These are phyloP conservation scores for Phengaris alcon DNA, from an alignment of 2,888 invertebrate species.

Conservation along the genomic window DNA sequence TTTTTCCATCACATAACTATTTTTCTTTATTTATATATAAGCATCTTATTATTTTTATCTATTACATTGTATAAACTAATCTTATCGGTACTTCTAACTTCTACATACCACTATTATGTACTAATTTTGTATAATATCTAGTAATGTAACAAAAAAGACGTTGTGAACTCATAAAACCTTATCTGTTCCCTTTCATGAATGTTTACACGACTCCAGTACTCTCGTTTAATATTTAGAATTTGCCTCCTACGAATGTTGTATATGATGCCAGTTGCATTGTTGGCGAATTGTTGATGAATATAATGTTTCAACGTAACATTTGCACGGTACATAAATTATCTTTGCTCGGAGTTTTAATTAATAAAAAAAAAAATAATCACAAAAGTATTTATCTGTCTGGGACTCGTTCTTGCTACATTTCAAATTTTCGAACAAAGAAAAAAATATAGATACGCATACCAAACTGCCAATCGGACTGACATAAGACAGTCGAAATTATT, in stretches of 20 bases:
- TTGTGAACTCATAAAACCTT: slow-evolving; percentile 78
- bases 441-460: no score
- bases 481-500: no score
- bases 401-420: no score
- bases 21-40: no score
- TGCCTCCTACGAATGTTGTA: slow-evolving; percentile 9
- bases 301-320: slow-evolving; percentile 33
- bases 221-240: slow-evolving; percentile 37
- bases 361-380: no score
- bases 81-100: background rate
- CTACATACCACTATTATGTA: background rate
- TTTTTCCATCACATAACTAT: no score
- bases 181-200: slow-evolving; percentile 68
- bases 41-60: no score
- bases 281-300: background rate
- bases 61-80: no score
- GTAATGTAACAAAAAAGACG: slow-evolving; percentile 70
- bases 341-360: no score
- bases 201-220: slow-evolving; percentile 51
- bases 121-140: slow-evolving; percentile 53
- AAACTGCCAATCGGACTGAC: no score
- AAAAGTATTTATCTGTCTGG: no score
- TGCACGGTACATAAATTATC: background rate
- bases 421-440: no score
- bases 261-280: slow-evolving; percentile 10